Base-by-base conservation (phyloP, 2,888 invertebrate genomes). In the Drosophila leonis region DNA sequence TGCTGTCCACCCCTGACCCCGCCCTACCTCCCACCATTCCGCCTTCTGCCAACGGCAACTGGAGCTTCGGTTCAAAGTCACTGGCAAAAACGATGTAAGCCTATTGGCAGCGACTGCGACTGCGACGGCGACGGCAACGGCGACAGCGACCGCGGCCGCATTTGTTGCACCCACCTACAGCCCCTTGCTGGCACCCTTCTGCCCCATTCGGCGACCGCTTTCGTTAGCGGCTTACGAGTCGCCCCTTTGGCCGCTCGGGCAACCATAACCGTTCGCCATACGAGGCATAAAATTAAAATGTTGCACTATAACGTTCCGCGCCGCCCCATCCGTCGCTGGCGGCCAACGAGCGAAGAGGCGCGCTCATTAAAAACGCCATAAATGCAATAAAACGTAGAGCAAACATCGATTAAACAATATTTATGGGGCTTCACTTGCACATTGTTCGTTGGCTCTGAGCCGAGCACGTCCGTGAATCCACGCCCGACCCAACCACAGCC, bases 341-440 rank as follows among this genome's bases (percentile, higher is more conserved):
- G 52, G 52, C 52, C 52, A 24, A 35, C 37, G 37, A 49, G 27
- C 54, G 49, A 82, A 81, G 82, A 87, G 90, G 84, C 71, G 87
- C 81, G 90, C 92, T 92, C 92, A 92, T 92, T 92, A 92, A 92
- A 92, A 92, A 91, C 91, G 91, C 93, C 92, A 92, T 92, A 92
- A 92, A 91, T 91, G 92, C 91, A 92, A 92, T 92, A 92, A 92
- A 92, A 91, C 92, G 92, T 91, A 92, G 91, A 92, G 92, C 92
- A 92, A 92, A 92, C 92, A 92, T 92, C 92, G 92, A 92, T 92
- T 92, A 92, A 92, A 92, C 92, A 92, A 92, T 92, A 92, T 92
- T 92, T 92, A 92, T 92, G 92, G 91, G 92, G 92, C 92, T 92
- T 92, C 92, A 85, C 83, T 83, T 83, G 83, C 83, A 87, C 87